Conservation (phyloP, 2,797 vertebrate species). For the Chanos chanos region DNA sequence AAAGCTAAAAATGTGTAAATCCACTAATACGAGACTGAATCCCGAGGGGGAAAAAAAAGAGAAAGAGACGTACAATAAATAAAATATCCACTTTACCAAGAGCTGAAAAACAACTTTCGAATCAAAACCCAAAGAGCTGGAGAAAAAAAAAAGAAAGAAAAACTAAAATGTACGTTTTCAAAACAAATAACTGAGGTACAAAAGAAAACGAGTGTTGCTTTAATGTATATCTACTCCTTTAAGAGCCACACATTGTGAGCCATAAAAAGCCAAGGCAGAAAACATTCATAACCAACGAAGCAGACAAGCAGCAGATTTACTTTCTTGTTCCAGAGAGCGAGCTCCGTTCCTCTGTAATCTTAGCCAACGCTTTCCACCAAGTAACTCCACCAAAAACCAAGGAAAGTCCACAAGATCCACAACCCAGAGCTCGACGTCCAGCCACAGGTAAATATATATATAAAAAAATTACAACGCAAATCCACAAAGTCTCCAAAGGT, state of each 20-base stretch:
- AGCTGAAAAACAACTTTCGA: conserved; percentile 2
- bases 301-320: conserved; percentile 77
- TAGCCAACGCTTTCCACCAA: conserved; percentile 66
- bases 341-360: conserved; percentile 66
- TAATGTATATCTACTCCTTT: conserved; percentile 60
- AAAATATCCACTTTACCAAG: conserved; percentile 8
- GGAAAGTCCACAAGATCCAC: conserved; percentile 63
- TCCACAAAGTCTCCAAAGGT: conserved; percentile 63
- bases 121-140: conserved; percentile 2
- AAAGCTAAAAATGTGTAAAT: not conserved
- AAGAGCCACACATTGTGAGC: conserved; percentile 61
- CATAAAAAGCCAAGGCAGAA: conserved; percentile 66
- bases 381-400: conserved; percentile 69
- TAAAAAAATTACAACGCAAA: conserved; percentile 55
- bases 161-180: conserved; percentile 13
- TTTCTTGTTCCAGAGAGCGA: conserved; percentile 78
- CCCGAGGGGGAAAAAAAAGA: conserved; percentile 14
- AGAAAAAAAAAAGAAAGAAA: too few species aligned
- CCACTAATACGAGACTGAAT: not conserved
- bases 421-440: conserved; percentile 53
- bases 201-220: conserved; percentile 30
- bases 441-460: conserved; percentile 69
- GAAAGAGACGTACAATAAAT: not conserved
- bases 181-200: conserved; percentile 20
- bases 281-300: conserved; percentile 74